A percentile compares a stretch with the other conserved stretches of the same genome.
These are phyloP conservation scores for Gymnothorax reevesii DNA, from an alignment of 2,797 vertebrate species.

Conservation along the genomic window DNA sequence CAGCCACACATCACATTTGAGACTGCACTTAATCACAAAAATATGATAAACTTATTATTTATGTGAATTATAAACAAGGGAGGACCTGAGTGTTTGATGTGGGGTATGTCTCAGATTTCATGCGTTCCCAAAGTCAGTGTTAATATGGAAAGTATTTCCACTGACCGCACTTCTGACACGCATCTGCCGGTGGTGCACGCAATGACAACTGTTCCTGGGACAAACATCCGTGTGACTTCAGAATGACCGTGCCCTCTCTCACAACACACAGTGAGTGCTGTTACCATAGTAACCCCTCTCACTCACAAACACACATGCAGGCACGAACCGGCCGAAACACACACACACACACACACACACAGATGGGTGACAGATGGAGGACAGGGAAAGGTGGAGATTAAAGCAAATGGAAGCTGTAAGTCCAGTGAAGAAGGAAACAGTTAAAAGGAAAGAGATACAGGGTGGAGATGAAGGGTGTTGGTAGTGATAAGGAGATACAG, in stretches of 20 bases:
- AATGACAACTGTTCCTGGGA: neutral
- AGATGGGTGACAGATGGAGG: conserved; percentile 40
- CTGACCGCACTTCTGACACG: neutral
- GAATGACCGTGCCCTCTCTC: neutral
- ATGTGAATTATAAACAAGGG: neutral
- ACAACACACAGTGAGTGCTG: neutral
- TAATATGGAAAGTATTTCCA: neutral
- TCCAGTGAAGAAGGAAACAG: neutral
- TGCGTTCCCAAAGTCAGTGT: neutral
- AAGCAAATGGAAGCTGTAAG: conserved; percentile 46
- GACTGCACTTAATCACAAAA: neutral
- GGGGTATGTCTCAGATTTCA: neutral
- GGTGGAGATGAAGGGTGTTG: neutral
- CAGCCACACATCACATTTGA: neutral
- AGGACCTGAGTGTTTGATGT: neutral
- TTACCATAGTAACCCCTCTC: too few relatives aligned
- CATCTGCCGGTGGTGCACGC: neutral
- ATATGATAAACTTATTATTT: too few relatives aligned
- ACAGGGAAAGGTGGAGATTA: neutral
- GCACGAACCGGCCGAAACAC: neutral
- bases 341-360: conserved; percentile 45
- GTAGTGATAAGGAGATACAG: neutral
- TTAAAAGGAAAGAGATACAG: neutral
- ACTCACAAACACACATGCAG: neutral
- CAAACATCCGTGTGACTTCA: neutral